A percentile compares a stretch with the other conserved stretches of the same genome.
Evolutionary conservation across 2,797 vertebrate genomes (phyloP).

Genomic region (Coracias cyanogaster): DNA sequence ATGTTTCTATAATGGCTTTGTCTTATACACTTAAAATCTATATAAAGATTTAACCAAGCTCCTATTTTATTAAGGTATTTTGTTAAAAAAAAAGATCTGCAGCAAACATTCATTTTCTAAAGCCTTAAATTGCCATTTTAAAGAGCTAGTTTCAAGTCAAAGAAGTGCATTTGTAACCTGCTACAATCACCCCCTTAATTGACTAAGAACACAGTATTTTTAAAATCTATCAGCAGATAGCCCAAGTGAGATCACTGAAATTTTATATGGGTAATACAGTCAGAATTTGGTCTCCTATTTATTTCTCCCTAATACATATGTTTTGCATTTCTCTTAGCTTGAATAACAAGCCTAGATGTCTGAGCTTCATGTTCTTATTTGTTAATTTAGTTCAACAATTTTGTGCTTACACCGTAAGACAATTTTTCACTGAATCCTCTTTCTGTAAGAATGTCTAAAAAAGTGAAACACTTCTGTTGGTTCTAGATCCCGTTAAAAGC

Average conservation of each 20-base stretch:
- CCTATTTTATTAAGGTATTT: background rate
- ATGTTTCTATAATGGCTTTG: background rate
- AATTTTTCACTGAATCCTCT: conserved; percentile 3
- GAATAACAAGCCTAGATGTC: background rate
- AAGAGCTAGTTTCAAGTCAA: background rate
- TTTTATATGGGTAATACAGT: background rate
- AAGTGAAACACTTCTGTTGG: background rate
- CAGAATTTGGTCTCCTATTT: background rate
- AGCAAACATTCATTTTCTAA: background rate
- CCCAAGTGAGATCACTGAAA: background rate
- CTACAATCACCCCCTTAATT: background rate
- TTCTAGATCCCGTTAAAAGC: background rate
- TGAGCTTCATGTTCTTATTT: background rate
- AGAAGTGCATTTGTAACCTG: background rate
- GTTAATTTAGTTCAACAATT: background rate
- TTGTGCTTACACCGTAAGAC: background rate
- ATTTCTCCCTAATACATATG: background rate
- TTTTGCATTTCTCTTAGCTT: conserved; percentile 28
- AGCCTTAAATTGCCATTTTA: background rate
- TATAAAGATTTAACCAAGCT: background rate
- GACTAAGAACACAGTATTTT: background rate
- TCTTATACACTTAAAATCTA: background rate
- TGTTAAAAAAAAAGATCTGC: background rate
- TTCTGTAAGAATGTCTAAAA: background rate
- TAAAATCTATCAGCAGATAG: background rate